A percentile compares a stretch with the other conserved stretches of the same genome.
Evolutionary conservation across 2,113 vertebrate species (phyloP).

Genomic region (Steatornis caripensis): DNA sequence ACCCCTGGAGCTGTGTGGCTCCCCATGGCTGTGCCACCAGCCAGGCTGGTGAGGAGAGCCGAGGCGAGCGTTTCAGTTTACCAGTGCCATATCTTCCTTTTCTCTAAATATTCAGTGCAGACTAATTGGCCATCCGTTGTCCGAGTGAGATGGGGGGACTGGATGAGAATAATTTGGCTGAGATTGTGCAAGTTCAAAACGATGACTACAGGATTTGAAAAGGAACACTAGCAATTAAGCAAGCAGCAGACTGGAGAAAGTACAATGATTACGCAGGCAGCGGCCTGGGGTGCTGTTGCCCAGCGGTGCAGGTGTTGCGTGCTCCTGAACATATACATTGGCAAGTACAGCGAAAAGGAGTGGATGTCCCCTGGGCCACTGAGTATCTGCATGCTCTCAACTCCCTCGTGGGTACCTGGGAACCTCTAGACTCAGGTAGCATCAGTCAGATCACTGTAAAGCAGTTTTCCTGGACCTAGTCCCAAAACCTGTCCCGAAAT

Average conservation of each 20-base stretch:
- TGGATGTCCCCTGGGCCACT: background rate
- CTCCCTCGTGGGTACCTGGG: background rate
- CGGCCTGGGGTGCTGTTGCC: background rate
- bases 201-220: background rate
- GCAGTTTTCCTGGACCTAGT: background rate
- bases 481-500: background rate
- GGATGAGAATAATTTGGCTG: constrained; percentile 9
- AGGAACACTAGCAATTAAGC: background rate
- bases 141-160: background rate
- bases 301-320: background rate
- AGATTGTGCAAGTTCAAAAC: background rate
- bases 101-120: background rate
- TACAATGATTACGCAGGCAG: rapidly evolving
- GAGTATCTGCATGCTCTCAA: background rate
- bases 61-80: background rate
- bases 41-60: background rate
- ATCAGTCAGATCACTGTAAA: background rate
- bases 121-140: background rate
- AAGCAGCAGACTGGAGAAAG: background rate
- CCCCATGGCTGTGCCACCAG: background rate
- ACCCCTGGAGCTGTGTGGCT: background rate
- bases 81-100: background rate
- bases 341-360: background rate
- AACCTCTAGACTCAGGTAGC: background rate
- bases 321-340: background rate